Percentiles rank a stretch among this genome's conserved stretches.
Conservation (phyloP, 2,797 vertebrate species). For the Sciurus carolinensis region DNA sequence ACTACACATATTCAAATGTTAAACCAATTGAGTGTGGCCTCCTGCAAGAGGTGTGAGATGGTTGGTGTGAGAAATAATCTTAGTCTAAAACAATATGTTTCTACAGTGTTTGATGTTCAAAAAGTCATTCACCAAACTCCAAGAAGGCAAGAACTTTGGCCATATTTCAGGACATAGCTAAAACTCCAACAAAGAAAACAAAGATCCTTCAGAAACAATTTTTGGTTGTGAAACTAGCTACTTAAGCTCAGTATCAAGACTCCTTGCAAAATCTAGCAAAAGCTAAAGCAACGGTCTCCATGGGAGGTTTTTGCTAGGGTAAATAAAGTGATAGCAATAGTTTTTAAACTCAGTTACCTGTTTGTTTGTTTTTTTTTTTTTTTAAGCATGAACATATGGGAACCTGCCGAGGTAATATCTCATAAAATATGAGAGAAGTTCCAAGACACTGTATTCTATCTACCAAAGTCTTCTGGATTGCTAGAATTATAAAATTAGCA, state of each 20-base stretch:
- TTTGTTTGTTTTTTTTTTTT: not conserved
- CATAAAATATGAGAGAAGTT: slow-evolving; percentile 94
- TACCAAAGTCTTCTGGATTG: slow-evolving; percentile 98
- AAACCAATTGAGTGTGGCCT: slow-evolving; percentile 96
- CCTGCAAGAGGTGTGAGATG: too few relatives aligned
- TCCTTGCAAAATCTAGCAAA: slow-evolving; percentile 98
- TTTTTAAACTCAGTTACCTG: slow-evolving; percentile 95
- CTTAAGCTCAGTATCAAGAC: slow-evolving; percentile 98
- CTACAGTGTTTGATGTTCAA: too few relatives aligned
- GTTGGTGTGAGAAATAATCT: too few relatives aligned
- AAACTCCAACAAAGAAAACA: slow-evolving; percentile 99
- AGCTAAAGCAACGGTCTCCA: slow-evolving; percentile 95
- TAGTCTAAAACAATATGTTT: too few relatives aligned
- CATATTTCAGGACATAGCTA: slow-evolving; percentile 88
- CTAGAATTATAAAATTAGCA: slow-evolving; percentile 96
- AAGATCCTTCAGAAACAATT: slow-evolving; percentile 99
- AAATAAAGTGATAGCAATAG: slow-evolving; percentile 97
- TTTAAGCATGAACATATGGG: slow-evolving; percentile 98
- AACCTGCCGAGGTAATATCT: slow-evolving; percentile 94
- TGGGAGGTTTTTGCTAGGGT: slow-evolving; percentile 97
- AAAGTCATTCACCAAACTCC: too few relatives aligned
- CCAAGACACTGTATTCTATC: slow-evolving; percentile 95
- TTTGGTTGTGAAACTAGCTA: slow-evolving; percentile 98
- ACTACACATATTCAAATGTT: slow-evolving; percentile 99
- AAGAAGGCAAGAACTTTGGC: too few relatives aligned